phyloP scores from a whole-genome alignment of 2,113 vertebrate species.

The Neolamprologus brichardi region DNA sequence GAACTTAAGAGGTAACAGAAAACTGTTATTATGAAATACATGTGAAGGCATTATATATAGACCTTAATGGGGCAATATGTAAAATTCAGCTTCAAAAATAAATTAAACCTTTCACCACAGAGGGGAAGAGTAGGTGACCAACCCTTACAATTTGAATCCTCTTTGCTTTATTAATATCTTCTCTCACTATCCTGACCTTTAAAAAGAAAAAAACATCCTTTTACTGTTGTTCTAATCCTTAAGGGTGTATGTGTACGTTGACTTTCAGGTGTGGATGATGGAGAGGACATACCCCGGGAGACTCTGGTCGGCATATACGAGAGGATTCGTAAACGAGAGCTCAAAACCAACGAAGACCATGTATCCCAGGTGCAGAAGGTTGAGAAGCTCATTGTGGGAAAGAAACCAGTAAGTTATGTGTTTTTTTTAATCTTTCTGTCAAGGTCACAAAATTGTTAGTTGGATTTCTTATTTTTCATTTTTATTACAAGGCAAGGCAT shows the following conservation, averaged over 20 bases:
- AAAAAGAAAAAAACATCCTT: background rate
- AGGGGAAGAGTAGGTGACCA: background rate
- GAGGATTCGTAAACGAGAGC: conserved; percentile 93
- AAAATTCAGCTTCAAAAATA: background rate
- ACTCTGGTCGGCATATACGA: conserved; percentile 94
- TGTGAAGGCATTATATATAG: background rate
- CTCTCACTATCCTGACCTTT: background rate
- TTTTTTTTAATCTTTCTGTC: background rate
- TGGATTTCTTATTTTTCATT: background rate
- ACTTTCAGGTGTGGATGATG: conserved; percentile 88
- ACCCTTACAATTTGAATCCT: background rate
- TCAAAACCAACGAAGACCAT: conserved; percentile 96
- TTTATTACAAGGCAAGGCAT: background rate
- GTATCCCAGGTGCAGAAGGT: conserved; percentile 98
- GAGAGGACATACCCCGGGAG: conserved; percentile 93
- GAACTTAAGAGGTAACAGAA: conserved; percentile 84
- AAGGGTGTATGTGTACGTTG: background rate
- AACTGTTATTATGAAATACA: background rate
- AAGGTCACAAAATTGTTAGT: background rate
- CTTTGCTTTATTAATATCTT: background rate
- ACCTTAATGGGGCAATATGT: background rate
- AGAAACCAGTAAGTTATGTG: conserved; percentile 85
- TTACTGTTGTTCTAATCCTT: background rate
- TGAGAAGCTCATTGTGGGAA: conserved; percentile 96
- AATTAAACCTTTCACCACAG: background rate